phyloP scores from a whole-genome alignment of 2,113 vertebrate genomes.

The Regulus satrapa region DNA sequence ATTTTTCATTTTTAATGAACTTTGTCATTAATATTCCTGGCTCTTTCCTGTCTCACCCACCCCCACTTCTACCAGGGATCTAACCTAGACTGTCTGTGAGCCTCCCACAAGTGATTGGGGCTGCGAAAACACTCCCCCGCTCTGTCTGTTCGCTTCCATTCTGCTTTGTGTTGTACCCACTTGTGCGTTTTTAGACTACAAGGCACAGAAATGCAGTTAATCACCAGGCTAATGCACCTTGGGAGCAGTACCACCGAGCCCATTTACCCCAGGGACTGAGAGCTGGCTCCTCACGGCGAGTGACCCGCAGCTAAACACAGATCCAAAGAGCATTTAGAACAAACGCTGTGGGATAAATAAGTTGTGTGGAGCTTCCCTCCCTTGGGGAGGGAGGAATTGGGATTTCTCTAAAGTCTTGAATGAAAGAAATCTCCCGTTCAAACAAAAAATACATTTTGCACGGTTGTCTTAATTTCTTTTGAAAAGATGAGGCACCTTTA shows the following conservation, averaged over 20 bases:
- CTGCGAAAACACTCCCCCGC: conserved; percentile 64
- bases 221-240: background rate
- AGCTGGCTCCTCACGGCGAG: background rate
- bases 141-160: conserved; percentile 67
- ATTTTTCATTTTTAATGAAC: conserved; percentile 45
- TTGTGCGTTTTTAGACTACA: conserved; percentile 46
- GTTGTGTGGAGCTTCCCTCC: background rate
- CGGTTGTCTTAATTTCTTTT: background rate
- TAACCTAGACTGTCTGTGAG: conserved; percentile 70
- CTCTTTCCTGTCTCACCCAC: conserved; percentile 46
- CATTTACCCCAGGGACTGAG: background rate
- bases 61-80: conserved; percentile 54
- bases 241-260: background rate
- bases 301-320: background rate
- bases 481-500: background rate
- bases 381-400: background rate
- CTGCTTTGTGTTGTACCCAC: conserved; percentile 62
- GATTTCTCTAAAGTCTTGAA: background rate
- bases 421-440: background rate
- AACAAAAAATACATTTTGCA: background rate
- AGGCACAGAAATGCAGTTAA: conserved; percentile 34
- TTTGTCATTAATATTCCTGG: conserved; percentile 55
- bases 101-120: conserved; percentile 54
- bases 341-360: background rate
- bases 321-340: background rate